Base-by-base conservation (phyloP, 1,140 invertebrate species). In the Pogonomyrmex californicus region DNA sequence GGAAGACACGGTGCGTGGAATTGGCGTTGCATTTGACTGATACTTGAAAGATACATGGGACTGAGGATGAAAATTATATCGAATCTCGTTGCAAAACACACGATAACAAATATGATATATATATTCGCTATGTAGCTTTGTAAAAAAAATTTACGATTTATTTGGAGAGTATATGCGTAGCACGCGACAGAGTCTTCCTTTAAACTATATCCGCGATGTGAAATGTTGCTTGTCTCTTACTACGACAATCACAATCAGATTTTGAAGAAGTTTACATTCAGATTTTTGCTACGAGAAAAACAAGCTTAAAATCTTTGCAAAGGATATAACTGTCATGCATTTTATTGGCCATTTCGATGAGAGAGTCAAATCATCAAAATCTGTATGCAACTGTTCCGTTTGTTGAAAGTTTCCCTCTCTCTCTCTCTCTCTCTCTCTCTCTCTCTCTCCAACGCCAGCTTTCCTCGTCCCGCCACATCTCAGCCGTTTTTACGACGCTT, bases 401-500 rank as follows among this genome's bases (percentile, higher is more conserved):
- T 54, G 41, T 60, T 73, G 62, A 60, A n/a, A 38, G 6, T 14
- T 36, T 41, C 51, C n/a, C 63, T 60, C 49, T 68, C 33, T 79
- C 38, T 66, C 63, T 41, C 14, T 36, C 60, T 36, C 4, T 51
- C 14, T 17, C n/a, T 56, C 9, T 14, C 7, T 33, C 49, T 41
- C 1, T 33, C 33, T 14, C 7, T 12, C 58, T 9, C 12, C 30
- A 63, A 12, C 30, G 6, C n/a, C 56, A 83, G 51, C 62, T 60
- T 70, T 38, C 44, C 60, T 63, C 62, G 86, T 76, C 89, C 86
- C 91, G 92, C 92, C 94, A 94, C 93, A 93, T 95, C 93, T 94
- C 94, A 94, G 93, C 93, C 93, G 94, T 95, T 95, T 95, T 95
- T 95, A 95, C 94, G 94, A 95, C 94, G 92, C 94, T 95, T 95